Base-by-base conservation (phyloP, 2,888 invertebrate species). In the Ophonus ardosiacus region DNA sequence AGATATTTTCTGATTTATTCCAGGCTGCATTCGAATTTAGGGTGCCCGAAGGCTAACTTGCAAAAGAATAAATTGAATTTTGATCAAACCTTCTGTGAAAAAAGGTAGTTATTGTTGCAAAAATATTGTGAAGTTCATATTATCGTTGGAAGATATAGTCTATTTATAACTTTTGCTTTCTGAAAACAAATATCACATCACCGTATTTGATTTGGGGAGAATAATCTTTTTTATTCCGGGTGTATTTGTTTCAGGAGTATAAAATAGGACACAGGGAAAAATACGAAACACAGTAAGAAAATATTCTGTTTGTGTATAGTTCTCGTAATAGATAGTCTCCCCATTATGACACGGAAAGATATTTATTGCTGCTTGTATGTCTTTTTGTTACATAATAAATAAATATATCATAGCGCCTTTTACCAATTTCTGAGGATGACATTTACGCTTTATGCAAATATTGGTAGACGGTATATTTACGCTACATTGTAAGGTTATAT, bases 401-500 rank as follows among this genome's bases (percentile, higher is more conserved):
- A 61, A 61, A 61, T 61, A 61, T 61, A 61, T 61, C 61, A 61
- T 61, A 0, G 10, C 61, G 61, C 61, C 61, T 61, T 61, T 61
- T 61, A 17, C 61, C 61, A 61, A 61, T 61, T 61, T 61, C 61
- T 61, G 61, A 61, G 61, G 61, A 61, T 61, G 61, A 61, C 61
- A 61, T 17, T 61, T 18, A 10, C 61, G 18, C 21, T 18, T 18
- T 18, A 61, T 61, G 61, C 21, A 61, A 61, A 61, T 61, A 61
- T 61, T 18, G 61, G 61, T 18, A 5, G 61, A 61, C 61, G 61
- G 21, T 61, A 61, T 61, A 61, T 61, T 61, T 17, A 17, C 21
- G 18, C 18, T 21, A 18, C 21, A 18, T 21, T 61, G 21, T 51
- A 10, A 51, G 13, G 43, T 51, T 51, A 51, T 51, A 51, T 51